Evolutionary conservation across 2,797 vertebrate species (phyloP), one percentile per base, ranked within the genome.

Genomic region (Thunnus albacares): DNA sequence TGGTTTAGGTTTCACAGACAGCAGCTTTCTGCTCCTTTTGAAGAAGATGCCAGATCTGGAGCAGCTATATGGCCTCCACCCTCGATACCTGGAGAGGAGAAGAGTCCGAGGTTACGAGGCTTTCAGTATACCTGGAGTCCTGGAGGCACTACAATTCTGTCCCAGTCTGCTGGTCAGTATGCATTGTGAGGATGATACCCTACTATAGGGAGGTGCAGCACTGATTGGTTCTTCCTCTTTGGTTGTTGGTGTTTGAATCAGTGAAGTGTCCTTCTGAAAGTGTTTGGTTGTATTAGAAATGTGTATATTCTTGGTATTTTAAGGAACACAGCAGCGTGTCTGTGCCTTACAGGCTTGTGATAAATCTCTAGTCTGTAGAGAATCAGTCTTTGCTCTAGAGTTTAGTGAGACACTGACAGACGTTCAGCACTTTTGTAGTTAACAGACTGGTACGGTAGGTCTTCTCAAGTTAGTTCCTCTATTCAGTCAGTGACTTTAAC

Each of bases 21-120:
- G 96, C 93, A 99, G 98, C 93, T 99, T 99, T 88, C 95, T 98
- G 82, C 97, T 96, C 18, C 95, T 99, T 38, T 86, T 99, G 89
- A 99, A 97, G 95, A 99, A 99, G 94, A 99, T 99, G 97, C 98
- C 98, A 68, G 98, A 99, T 68, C 94, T 99, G 87, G 98, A 99
- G 92, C 98, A 99, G 89, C 95, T 99, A 4, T 99, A 99, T 89
- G 98, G 98, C 68, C 97, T 99, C 91, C 98, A 99, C 80, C 98
- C 98, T 79, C 96, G 98, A 80, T 97, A 97, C 90, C 94, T 99
- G 90, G 98, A 99, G 90, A 96, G 98, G 75, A 97, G 98, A 71
- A 96, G 98, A 82, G 97, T 99, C 53, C 92, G 98, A 80, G 98
- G 98, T 62, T 98, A 97, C 41, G 97, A 99, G 92, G 97, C 98